These are phyloP conservation scores for Crotalus viridis DNA, from an alignment of 2,113 vertebrate genomes.

Conservation along the genomic window DNA sequence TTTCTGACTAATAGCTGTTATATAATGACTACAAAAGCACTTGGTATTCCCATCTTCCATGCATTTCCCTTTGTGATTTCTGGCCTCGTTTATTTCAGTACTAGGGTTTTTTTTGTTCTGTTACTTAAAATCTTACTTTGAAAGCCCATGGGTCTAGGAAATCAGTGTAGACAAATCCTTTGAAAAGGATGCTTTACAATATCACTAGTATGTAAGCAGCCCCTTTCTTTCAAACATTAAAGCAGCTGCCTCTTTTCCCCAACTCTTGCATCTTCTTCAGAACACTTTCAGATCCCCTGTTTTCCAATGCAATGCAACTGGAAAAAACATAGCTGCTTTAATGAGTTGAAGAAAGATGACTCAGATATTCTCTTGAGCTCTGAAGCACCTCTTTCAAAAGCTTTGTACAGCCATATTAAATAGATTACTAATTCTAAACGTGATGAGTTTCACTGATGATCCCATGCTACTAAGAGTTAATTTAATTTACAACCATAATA, in stretches of 20 bases:
- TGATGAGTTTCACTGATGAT: neutral
- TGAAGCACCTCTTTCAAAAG: neutral
- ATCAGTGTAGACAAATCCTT: neutral
- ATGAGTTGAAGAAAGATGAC: neutral
- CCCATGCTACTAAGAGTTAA: neutral
- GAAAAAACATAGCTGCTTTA: neutral
- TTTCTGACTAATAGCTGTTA: neutral
- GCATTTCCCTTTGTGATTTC: neutral
- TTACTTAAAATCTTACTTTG: neutral
- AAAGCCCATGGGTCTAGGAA: neutral
- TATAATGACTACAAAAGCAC: neutral
- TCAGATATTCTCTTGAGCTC: neutral
- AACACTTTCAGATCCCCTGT: neutral
- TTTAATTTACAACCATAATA: neutral
- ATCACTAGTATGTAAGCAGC: neutral
- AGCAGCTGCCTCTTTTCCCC: neutral
- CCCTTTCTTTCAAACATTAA: neutral
- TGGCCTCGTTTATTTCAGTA: conserved; percentile 11
- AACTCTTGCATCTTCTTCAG: neutral
- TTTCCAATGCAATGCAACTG: neutral
- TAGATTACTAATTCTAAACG: neutral
- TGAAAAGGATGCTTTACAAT: neutral
- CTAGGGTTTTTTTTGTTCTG: neutral
- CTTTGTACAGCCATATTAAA: neutral
- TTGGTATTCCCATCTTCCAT: neutral